Evolutionary conservation across 1,140 invertebrate species (phyloP).

Genomic region (Papilio glaucus): DNA sequence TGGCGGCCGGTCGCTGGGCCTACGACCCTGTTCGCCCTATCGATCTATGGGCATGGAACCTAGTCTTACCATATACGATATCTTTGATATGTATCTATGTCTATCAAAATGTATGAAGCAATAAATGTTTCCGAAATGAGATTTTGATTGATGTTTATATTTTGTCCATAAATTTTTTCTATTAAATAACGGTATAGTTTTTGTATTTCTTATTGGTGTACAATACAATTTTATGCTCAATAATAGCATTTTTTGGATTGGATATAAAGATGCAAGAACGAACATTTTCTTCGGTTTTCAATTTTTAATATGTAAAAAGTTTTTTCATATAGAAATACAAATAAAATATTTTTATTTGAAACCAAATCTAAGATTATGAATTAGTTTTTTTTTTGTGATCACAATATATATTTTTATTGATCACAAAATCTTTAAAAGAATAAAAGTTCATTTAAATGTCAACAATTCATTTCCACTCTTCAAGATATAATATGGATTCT

Average conservation of each 20-base stretch:
- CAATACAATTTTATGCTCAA: too few species aligned
- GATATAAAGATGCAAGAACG: too few species aligned
- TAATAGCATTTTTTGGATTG: too few species aligned
- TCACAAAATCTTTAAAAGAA: too few species aligned
- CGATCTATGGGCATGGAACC: conserved; percentile 55
- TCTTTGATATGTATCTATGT: not conserved
- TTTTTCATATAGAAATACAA: not conserved
- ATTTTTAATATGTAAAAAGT: too few species aligned
- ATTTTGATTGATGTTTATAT: conserved; percentile 6
- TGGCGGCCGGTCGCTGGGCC: conserved; percentile 58
- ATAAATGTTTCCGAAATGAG: not conserved
- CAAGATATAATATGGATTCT: not conserved
- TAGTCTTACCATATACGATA: conserved; percentile 14
- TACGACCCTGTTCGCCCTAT: conserved; percentile 71
- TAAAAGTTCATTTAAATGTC: not conserved
- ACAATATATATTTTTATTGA: too few species aligned
- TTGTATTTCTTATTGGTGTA: too few species aligned
- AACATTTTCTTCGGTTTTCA: too few species aligned
- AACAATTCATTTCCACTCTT: not conserved
- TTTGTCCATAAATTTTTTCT: not conserved
- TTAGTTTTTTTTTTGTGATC: too few species aligned
- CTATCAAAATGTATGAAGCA: conserved; percentile 17
- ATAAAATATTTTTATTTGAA: too few species aligned
- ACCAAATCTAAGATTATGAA: too few species aligned
- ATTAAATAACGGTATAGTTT: not conserved